Evolutionary conservation across 2,888 invertebrate genomes (phyloP).

Genomic region (Lumbricus terrestris): DNA sequence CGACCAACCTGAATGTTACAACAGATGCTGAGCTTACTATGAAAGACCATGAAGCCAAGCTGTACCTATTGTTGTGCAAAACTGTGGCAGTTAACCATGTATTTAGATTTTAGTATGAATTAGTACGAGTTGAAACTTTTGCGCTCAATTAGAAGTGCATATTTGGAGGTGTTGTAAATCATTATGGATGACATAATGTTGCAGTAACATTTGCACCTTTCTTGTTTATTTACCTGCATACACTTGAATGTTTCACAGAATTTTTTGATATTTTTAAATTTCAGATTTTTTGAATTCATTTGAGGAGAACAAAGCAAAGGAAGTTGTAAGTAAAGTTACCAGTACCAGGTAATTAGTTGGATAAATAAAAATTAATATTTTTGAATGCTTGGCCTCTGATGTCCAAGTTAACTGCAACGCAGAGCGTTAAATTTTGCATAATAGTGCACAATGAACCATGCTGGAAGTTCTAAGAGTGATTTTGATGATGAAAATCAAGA

Average conservation of each 20-base stretch:
- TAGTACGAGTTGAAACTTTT: not conserved
- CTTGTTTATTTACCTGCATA: not conserved
- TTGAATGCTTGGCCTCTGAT: not conserved
- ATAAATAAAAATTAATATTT: not conserved
- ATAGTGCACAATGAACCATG: not conserved
- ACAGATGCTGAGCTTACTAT: not conserved
- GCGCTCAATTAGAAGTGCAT: not conserved
- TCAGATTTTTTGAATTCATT: conserved; percentile 66
- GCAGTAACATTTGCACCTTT: not conserved
- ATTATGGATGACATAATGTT: not conserved
- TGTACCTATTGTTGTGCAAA: not conserved
- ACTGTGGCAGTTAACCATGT: not conserved
- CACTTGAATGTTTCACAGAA: too few relatives aligned
- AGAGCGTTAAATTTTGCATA: too few relatives aligned
- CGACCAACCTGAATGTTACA: too few relatives aligned
- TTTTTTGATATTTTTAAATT: not conserved
- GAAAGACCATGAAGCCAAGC: too few relatives aligned
- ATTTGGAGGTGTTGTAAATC: not conserved
- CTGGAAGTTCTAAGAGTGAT: not conserved
- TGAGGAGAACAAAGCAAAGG: conserved; percentile 64
- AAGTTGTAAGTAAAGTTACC: conserved; percentile 64
- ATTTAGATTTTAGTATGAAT: not conserved
- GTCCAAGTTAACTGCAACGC: not conserved
- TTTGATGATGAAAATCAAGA: not conserved
- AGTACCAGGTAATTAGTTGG: too few relatives aligned